Evolutionary conservation across 2,113 vertebrate genomes (phyloP), one percentile per base, ranked within the genome.

Genomic region (Natator depressus): DNA sequence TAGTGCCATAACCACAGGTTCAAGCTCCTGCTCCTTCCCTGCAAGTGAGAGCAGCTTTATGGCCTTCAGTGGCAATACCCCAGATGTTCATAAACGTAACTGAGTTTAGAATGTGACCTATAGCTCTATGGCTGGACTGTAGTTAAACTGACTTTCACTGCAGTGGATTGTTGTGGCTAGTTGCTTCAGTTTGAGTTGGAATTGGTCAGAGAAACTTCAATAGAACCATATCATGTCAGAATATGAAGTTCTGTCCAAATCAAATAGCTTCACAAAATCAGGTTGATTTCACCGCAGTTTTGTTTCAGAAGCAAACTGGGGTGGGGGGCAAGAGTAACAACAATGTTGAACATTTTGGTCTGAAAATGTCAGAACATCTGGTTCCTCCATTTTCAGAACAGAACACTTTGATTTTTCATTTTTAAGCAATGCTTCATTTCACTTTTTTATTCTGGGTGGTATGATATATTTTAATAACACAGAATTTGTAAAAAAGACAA

Each of bases 341-440:
- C 12, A 31, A 29, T 3, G 57, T 6, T 14, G 57, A 62, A 62
- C 27, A 29, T 59, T 59, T 59, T 29, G 25, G 13, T 59, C 57
- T 59, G 57, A 59, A 59, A 31, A 29, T 59, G 27, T 59, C 27
- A 87, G 95, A 95, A 95, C 89, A 75, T 92, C 89, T 89, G 96
- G 96, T 96, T 97, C 95, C 96, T 96, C 96, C 95, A 55, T 87
- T 93, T 91, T 81, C 85, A 54, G 90, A 96, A 86, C 80, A 90
- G 95, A 96, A 84, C 95, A 94, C 93, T 96, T 93, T 97, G 93
- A 96, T 96, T 96, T 94, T 94, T 86, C 46, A 8, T 84, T 96
- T 95, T 89, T 86, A 97, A 97, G 92, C 96, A 94, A 88, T 90
- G 53, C 96, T 88, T 96, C 31, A 49, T 87, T 96, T 96, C 27